These are phyloP conservation scores for Archilochus colubris DNA, from an alignment of 2,113 vertebrate species.

Conservation along the genomic window DNA sequence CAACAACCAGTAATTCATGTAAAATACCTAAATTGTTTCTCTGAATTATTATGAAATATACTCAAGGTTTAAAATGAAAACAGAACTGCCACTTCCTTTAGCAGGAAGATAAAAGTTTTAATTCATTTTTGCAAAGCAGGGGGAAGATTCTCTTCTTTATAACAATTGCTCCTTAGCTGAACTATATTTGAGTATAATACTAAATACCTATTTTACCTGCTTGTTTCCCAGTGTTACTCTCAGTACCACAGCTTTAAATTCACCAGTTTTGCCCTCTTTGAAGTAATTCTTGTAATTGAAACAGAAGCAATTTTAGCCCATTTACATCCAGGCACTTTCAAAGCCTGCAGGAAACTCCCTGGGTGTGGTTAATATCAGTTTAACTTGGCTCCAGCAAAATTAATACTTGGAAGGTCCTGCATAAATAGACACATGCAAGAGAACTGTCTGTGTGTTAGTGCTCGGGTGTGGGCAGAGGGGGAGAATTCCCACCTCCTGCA, in stretches of 20 bases:
- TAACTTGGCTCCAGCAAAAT: background rate
- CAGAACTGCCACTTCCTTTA: background rate
- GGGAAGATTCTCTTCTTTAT: background rate
- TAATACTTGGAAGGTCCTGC: background rate
- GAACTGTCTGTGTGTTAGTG: background rate
- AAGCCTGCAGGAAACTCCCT: background rate
- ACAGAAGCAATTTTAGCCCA: background rate
- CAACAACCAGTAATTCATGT: background rate
- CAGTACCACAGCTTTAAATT: background rate
- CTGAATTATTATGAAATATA: background rate
- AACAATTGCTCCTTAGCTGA: background rate
- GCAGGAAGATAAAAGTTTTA: background rate
- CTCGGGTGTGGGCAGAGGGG: background rate
- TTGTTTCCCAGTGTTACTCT: background rate
- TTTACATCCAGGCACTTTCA: background rate
- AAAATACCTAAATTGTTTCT: background rate
- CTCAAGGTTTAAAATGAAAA: background rate
- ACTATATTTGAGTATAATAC: background rate
- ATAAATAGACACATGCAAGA: background rate
- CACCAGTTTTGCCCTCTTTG: background rate
- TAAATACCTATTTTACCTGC: background rate
- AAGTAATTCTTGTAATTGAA: background rate
- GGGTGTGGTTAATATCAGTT: background rate
- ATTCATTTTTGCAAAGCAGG: background rate
- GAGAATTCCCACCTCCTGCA: background rate